These are phyloP conservation scores for Leptopilina boulardi DNA, from an alignment of 1,140 invertebrate genomes.

Conservation along the genomic window DNA sequence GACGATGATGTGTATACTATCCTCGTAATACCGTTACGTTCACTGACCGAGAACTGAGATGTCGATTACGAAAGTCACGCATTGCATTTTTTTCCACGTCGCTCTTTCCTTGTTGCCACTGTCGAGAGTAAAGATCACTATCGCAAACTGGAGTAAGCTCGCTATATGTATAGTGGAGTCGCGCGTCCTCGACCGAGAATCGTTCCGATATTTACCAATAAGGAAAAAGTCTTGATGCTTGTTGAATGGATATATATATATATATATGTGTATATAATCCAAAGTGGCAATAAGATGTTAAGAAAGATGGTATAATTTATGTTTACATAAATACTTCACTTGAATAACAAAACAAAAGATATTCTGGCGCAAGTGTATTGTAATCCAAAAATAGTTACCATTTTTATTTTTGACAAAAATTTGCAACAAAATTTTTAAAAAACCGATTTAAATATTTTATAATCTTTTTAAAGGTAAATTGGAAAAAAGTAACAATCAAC, in stretches of 20 bases:
- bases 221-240: conserved; percentile 6
- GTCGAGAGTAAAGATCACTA: conserved; percentile 29
- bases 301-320: conserved; percentile 1
- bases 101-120: background rate
- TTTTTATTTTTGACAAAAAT: too few relatives aligned
- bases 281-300: background rate
- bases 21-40: conserved; percentile 63
- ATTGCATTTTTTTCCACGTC: conserved; percentile 47
- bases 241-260: background rate
- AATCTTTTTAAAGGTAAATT: too few relatives aligned
- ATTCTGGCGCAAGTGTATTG: too few relatives aligned
- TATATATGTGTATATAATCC: background rate
- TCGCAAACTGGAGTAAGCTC: background rate
- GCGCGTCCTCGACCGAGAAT: conserved; percentile 36
- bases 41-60: conserved; percentile 62
- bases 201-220: conserved; percentile 7
- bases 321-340: background rate
- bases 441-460: too few relatives aligned
- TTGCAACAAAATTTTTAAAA: too few relatives aligned
- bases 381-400: too few relatives aligned
- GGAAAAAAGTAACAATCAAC: too few relatives aligned
- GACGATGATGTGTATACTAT: conserved; percentile 27
- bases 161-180: background rate
- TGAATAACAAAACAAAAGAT: too few relatives aligned
- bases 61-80: conserved; percentile 57